These are phyloP conservation scores for Diacarnus erythraeanus DNA, from an alignment of 37 sponge, comb jelly and placozoan genomes.

Conservation along the genomic window DNA sequence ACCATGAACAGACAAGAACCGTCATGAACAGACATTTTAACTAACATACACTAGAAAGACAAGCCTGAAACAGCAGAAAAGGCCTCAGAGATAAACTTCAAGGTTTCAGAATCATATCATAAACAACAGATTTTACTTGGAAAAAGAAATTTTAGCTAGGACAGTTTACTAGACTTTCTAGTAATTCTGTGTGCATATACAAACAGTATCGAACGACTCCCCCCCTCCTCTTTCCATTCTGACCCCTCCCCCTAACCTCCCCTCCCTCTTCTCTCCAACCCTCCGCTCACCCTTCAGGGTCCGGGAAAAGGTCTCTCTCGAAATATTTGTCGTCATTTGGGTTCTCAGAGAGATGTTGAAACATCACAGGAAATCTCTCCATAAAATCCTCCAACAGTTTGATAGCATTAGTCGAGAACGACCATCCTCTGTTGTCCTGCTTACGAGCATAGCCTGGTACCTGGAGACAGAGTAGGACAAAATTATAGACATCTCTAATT, in stretches of 20 bases:
- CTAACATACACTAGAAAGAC: no score
- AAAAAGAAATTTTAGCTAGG: no score
- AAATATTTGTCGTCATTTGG: constrained; percentile 67
- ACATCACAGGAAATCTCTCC: constrained; percentile 67
- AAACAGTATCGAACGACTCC: no score
- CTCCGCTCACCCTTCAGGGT: constrained; percentile 30
- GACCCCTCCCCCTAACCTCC: no score
- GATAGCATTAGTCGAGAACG: constrained; percentile 60
- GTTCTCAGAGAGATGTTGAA: constrained; percentile 50
- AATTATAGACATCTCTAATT: not conserved
- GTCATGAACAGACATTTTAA: no score
- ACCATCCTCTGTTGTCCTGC: constrained; percentile 60
- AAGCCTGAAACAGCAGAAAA: no score
- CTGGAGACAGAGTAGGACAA: not conserved
- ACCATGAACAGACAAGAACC: no score
- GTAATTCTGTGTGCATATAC: no score
- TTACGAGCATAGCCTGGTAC: constrained; percentile 56
- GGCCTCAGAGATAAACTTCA: no score
- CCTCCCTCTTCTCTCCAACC: not conserved
- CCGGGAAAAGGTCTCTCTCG: constrained; percentile 67
- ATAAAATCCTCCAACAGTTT: constrained; percentile 59
- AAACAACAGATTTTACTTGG: not conserved
- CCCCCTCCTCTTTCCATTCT: no score
- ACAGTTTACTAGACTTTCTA: no score
- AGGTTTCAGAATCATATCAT: not conserved